Percentiles rank a stretch among this genome's conserved stretches.
phyloP scores from a whole-genome alignment of 2,797 vertebrate genomes.

The Argya squamiceps region DNA sequence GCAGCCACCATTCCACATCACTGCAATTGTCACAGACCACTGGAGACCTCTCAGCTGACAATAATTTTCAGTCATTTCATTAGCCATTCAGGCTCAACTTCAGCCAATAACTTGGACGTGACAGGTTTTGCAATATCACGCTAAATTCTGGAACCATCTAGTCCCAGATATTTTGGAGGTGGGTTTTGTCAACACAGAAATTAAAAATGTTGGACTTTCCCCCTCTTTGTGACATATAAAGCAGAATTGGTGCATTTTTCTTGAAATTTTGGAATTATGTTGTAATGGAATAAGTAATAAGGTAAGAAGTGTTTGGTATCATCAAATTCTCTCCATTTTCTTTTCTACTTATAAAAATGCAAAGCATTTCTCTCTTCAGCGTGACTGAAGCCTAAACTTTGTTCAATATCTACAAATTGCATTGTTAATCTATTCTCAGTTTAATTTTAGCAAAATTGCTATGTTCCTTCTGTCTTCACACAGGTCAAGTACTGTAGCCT shows the following conservation, averaged over 20 bases:
- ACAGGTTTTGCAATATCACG: not conserved
- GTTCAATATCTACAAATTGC: not conserved
- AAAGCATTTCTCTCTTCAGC: not conserved
- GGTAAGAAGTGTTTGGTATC: not conserved
- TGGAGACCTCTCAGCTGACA: conserved; percentile 6
- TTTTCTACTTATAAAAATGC: not conserved
- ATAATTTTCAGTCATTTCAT: conserved; percentile 23
- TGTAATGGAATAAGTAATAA: not conserved
- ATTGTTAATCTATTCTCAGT: not conserved
- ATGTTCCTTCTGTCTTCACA: not conserved
- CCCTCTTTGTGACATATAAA: not conserved
- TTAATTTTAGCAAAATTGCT: not conserved
- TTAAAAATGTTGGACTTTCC: not conserved
- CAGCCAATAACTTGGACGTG: not conserved
- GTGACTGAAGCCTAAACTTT: not conserved
- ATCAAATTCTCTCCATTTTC: not conserved
- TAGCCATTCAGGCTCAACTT: conserved; percentile 12
- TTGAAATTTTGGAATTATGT: not conserved
- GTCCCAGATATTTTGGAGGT: not conserved
- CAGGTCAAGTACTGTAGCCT: not conserved
- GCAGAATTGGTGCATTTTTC: not conserved
- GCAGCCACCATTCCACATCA: not conserved
- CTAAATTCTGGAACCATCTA: not conserved
- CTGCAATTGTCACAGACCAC: conserved; percentile 6
- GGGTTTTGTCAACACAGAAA: not conserved